phyloP scores from a whole-genome alignment of 2,888 invertebrate genomes.

The Clostera curtula region DNA sequence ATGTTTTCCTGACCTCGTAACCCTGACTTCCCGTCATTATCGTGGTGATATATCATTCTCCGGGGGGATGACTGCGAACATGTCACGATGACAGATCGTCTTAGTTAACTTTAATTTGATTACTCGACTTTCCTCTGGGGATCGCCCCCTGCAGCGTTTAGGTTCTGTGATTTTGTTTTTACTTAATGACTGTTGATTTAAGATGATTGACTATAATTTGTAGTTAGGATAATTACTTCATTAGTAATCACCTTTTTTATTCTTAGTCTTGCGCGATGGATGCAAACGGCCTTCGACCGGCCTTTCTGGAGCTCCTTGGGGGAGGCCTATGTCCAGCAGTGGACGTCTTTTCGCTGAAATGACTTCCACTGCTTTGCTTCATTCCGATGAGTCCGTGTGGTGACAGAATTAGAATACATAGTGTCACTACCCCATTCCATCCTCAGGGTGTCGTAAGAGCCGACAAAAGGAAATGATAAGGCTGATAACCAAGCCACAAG shows the following conservation, averaged over 20 bases:
- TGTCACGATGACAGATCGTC: conserved; percentile 53
- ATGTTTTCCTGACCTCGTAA: conserved; percentile 17
- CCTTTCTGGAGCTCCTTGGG: too few relatives aligned
- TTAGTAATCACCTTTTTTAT: conserved; percentile 5
- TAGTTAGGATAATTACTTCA: conserved; percentile 8
- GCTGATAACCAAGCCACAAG: too few relatives aligned
- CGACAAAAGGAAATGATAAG: too few relatives aligned
- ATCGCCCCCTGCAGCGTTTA: conserved; percentile 11
- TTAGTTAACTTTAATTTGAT: conserved; percentile 51
- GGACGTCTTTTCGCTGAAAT: too few relatives aligned
- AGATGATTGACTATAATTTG: conserved; percentile 14
- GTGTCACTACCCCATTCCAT: too few relatives aligned
- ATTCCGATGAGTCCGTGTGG: too few relatives aligned
- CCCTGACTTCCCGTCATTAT: conserved; percentile 39
- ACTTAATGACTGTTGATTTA: conserved; percentile 13
- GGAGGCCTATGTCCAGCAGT: too few relatives aligned
- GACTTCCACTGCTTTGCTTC: too few relatives aligned
- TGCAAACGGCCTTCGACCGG: too few relatives aligned
- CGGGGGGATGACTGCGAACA: conserved; percentile 16
- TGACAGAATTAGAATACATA: too few relatives aligned
- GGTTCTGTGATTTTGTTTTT: conserved; percentile 1
- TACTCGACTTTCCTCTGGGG: conserved; percentile 25
- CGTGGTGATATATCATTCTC: conserved; percentile 32
- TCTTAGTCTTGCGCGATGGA: too few relatives aligned
- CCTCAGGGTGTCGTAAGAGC: too few relatives aligned